Percentiles rank a stretch among this genome's conserved stretches.
Evolutionary conservation across 2,888 invertebrate genomes (phyloP).

Genomic region (Metellina segmentata): DNA sequence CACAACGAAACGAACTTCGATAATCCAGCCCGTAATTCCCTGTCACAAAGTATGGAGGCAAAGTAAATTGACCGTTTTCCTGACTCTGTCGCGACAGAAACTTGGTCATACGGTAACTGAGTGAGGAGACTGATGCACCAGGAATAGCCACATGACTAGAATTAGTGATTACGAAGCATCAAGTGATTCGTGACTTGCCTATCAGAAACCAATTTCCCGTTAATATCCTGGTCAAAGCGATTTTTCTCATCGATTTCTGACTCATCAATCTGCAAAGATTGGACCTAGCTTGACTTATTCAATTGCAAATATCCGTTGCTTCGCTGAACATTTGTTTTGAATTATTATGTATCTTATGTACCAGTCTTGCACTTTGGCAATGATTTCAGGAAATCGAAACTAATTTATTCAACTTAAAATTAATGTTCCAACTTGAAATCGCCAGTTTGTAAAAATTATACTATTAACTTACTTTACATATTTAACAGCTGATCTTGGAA

Average conservation of each 20-base stretch:
- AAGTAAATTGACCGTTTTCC: conserved; percentile 40
- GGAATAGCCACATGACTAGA: conserved; percentile 27
- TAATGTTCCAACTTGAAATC: too few species aligned
- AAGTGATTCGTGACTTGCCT: conserved; percentile 64
- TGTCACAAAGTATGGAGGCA: conserved; percentile 14
- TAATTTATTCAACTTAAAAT: too few species aligned
- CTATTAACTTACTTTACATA: too few species aligned
- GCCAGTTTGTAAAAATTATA: too few species aligned
- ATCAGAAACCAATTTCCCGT: conserved; percentile 73
- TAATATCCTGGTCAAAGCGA: conserved; percentile 63
- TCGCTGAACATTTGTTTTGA: too few species aligned
- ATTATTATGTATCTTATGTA: too few species aligned
- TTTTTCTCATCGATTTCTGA: conserved; percentile 60
- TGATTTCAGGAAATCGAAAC: too few species aligned
- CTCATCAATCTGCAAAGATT: conserved; percentile 38
- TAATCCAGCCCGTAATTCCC: conserved; percentile 23
- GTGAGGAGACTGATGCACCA: background rate
- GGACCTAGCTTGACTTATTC: background rate
- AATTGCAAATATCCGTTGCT: too few species aligned
- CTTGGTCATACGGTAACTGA: conserved; percentile 29
- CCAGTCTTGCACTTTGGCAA: too few species aligned
- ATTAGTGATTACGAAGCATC: conserved; percentile 67
- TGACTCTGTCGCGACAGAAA: conserved; percentile 40
- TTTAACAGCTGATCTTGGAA: too few species aligned
- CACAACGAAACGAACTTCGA: conserved; percentile 4